phyloP scores from a whole-genome alignment of 2,113 vertebrate species.

The Smithornis capensis region DNA sequence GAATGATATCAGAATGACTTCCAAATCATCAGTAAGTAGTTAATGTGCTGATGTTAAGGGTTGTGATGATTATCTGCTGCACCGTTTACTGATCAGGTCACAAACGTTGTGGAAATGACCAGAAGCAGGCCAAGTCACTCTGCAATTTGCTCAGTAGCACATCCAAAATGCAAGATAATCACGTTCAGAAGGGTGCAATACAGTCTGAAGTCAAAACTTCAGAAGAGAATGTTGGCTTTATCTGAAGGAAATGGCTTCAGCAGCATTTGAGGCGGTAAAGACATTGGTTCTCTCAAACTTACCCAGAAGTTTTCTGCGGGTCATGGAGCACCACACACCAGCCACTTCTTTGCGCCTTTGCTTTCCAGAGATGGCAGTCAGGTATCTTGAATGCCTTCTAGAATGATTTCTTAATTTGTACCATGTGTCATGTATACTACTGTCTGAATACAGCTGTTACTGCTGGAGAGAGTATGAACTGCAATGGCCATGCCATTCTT shows the following conservation, averaged over 20 bases:
- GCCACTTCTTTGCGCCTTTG: neutral
- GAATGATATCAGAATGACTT: too few relatives aligned
- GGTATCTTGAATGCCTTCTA: neutral
- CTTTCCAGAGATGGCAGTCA: neutral
- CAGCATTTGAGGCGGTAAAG: fast-evolving
- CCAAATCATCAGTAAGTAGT: neutral
- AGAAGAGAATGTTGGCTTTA: neutral
- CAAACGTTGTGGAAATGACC: neutral
- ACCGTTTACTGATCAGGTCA: neutral
- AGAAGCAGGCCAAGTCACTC: neutral
- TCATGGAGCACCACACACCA: neutral
- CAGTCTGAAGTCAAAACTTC: neutral
- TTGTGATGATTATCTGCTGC: neutral
- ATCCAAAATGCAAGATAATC: neutral
- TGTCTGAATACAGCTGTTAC: neutral
- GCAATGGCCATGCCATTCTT: fast-evolving
- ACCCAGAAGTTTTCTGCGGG: neutral
- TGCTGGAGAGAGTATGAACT: neutral
- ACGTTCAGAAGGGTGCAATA: neutral
- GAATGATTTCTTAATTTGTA: neutral
- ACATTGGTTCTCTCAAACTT: neutral
- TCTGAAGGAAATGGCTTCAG: neutral
- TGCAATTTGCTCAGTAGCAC: neutral
- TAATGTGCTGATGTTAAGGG: neutral
- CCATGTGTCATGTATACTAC: fast-evolving